Percentiles rank a stretch among this genome's conserved stretches.
Evolutionary conservation across 2,888 invertebrate species (phyloP).

Genomic region (Hydropsyche betteni): DNA sequence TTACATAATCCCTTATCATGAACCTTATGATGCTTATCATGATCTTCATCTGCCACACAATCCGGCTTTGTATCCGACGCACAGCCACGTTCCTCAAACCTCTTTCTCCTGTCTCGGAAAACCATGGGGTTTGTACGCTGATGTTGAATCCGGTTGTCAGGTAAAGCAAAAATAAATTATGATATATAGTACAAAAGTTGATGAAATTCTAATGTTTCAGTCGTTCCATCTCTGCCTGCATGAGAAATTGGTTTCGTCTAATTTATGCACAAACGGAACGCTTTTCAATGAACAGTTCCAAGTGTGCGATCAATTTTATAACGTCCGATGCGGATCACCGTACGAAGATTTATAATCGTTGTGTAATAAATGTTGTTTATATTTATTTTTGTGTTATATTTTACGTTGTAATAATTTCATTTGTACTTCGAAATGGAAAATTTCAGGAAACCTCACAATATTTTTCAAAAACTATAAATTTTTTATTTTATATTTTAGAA

Average conservation of each 20-base stretch:
- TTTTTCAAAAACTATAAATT: background rate
- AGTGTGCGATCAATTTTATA: constrained; percentile 75
- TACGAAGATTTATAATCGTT: constrained; percentile 65
- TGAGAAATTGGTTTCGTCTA: constrained; percentile 66
- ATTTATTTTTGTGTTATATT: no score
- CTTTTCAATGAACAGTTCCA: constrained; percentile 74
- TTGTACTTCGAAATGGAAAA: no score
- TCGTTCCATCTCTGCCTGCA: constrained; percentile 72
- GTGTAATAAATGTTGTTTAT: no score
- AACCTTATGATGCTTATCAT: constrained; percentile 66
- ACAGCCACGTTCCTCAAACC: constrained; percentile 59
- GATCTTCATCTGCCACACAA: constrained; percentile 66
- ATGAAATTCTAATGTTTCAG: constrained; percentile 57
- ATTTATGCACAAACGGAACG: constrained; percentile 72
- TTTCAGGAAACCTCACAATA: no score
- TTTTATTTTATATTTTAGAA: background rate
- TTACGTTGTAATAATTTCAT: no score
- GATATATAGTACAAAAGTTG: background rate
- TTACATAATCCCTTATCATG: constrained; percentile 43
- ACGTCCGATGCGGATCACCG: constrained; percentile 70
- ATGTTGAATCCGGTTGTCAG: constrained; percentile 65
- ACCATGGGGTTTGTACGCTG: constrained; percentile 63
- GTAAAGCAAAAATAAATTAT: constrained; percentile 53
- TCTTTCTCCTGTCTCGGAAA: constrained; percentile 61
- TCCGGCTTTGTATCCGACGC: constrained; percentile 67